Conservation (phyloP, 2,797 vertebrate genomes). For the Alauda arvensis region DNA sequence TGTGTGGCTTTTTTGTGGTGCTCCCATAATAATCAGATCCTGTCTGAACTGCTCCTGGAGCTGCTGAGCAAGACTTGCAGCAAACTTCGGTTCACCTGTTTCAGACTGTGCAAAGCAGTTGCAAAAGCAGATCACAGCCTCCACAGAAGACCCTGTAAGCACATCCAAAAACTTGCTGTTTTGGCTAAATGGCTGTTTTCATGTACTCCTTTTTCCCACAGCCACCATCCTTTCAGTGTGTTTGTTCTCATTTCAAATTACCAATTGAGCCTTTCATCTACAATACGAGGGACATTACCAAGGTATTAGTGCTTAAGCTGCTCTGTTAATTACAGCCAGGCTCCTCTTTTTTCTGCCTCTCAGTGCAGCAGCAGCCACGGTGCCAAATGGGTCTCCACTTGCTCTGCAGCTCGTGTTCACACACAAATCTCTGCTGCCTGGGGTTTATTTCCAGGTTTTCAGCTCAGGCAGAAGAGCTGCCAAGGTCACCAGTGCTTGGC, state of each 20-base stretch:
- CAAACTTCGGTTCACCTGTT: background rate
- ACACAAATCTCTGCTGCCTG: background rate
- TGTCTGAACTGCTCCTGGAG: background rate
- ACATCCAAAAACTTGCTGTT: background rate
- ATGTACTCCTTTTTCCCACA: background rate
- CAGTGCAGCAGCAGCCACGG: background rate
- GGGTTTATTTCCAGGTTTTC: background rate
- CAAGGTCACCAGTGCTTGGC: background rate
- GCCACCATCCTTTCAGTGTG: background rate
- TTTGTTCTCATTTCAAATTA: conserved; percentile 52
- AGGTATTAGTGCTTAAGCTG: conserved; percentile 59
- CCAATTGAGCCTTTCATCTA: conserved; percentile 37
- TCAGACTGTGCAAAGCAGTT: background rate
- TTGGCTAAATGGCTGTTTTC: background rate
- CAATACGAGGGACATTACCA: conserved; percentile 40
- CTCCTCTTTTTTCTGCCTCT: conserved; percentile 25
- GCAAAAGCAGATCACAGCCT: background rate
- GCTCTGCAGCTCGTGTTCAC: background rate
- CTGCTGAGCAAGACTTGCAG: background rate
- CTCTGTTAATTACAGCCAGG: conserved; percentile 50
- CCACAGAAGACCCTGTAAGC: background rate
- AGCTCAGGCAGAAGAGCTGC: background rate
- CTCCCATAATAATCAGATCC: background rate
- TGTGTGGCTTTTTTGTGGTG: background rate
- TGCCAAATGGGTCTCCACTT: conserved; percentile 8